Evolutionary conservation across 1,140 invertebrate genomes (phyloP), one percentile per base, ranked within the genome.

Genomic region (Conopomorpha cramerella): DNA sequence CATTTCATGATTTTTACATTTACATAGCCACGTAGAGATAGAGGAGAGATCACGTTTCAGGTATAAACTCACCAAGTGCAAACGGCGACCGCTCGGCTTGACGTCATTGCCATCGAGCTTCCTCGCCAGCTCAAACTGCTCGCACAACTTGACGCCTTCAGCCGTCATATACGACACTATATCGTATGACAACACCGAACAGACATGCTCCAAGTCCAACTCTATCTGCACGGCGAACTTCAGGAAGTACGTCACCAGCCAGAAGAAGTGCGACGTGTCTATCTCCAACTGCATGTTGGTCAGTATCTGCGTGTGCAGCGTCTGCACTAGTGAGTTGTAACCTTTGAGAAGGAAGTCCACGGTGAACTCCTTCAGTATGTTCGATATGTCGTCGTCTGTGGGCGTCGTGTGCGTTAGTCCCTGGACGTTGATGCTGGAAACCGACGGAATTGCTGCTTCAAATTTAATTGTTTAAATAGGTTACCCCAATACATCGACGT

Each of bases 161-260:
- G 83, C 88, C 7, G 85, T 85, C 28, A 91, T 62, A 64, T 87
- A 91, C 1, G 85, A 84, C 18, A 91, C 67, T 17, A 89, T 82
- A 40, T 90, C 85, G 45, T 80, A 83, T 0, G 85, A 87, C n/a
- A 91, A 58, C 16, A 91, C 85, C 1, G 81, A 79, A 39, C 81
- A 82, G 4, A 90, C 81, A 44, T 86, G 83, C 36, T 88, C 82
- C 39, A 88, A 65, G 39, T 89, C 87, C 29, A 90, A 51, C 55
- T 90, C 87, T 16, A 90, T 72, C 52, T 88, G 86, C 1, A 85
- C 81, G 1, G 87, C 86, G 55, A 90, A 88, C 54, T 87, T 88
- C 0, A 91, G 56, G 49, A 91, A 91, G 55, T 89, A 91, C 0
- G 87, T 89, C 3, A 91, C 74, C n/a, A 90, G 80, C 88, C 88